Conservation (phyloP, 2,888 invertebrate species). For the Amiota minor region DNA sequence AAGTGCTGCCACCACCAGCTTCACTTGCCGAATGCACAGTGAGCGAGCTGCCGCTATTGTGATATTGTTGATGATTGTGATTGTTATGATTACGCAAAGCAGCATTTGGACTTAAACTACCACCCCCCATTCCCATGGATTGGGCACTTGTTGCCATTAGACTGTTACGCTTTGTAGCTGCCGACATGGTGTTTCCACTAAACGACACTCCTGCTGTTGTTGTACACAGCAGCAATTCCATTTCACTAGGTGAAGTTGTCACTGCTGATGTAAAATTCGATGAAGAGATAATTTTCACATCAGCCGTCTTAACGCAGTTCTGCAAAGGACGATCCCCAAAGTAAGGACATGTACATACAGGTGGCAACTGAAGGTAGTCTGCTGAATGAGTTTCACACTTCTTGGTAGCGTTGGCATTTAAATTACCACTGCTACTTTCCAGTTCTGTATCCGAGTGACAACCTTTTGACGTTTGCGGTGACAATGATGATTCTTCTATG, state of each 20-base stretch:
- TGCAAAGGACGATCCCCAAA: slow-evolving; percentile 81
- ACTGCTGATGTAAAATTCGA: slow-evolving; percentile 57
- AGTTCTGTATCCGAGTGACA: slow-evolving; percentile 59
- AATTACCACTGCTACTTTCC: slow-evolving; percentile 31
- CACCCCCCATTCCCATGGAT: not conserved
- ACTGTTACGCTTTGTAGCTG: slow-evolving; percentile 58
- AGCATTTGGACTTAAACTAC: slow-evolving; percentile 54
- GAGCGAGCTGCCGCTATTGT: slow-evolving; percentile 49
- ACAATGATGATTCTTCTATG: slow-evolving; percentile 9
- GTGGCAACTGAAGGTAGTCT: slow-evolving; percentile 77
- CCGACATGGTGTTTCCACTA: slow-evolving; percentile 69
- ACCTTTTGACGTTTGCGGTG: slow-evolving; percentile 34
- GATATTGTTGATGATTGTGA: slow-evolving; percentile 28
- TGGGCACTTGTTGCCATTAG: not conserved
- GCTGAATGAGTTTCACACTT: slow-evolving; percentile 42
- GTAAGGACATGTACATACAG: slow-evolving; percentile 87
- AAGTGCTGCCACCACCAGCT: slow-evolving; percentile 47
- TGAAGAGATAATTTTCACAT: slow-evolving; percentile 75
- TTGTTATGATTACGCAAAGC: slow-evolving; percentile 21
- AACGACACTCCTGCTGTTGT: slow-evolving; percentile 49
- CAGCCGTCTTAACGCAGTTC: slow-evolving; percentile 73
- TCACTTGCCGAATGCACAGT: slow-evolving; percentile 56
- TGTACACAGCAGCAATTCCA: slow-evolving; percentile 56
- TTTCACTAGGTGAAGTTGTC: slow-evolving; percentile 56
- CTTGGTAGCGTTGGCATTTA: slow-evolving; percentile 29